phyloP scores from a whole-genome alignment of 2,888 invertebrate genomes.

The Drosophila mimica region DNA sequence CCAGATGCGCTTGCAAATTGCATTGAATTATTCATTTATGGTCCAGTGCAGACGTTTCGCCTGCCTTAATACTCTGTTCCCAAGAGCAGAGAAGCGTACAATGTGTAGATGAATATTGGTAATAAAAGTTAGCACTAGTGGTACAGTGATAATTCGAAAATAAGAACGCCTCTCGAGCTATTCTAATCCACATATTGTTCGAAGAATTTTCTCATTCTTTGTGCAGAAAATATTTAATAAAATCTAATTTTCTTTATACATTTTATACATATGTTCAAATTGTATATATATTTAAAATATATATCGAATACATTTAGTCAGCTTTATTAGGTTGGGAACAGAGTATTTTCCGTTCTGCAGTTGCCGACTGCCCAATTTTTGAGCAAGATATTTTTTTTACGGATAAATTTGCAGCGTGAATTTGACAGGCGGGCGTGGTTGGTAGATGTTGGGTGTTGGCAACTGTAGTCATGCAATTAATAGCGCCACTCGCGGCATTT shows the following conservation, averaged over 20 bases:
- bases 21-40: slow-evolving; percentile 67
- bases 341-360: slow-evolving; percentile 4
- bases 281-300: neutral
- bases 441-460: slow-evolving; percentile 8
- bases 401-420: slow-evolving; percentile 39
- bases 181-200: neutral
- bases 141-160: neutral
- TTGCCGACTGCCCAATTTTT: neutral
- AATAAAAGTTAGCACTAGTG: neutral
- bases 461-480: slow-evolving; percentile 33
- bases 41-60: slow-evolving; percentile 28
- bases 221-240: neutral
- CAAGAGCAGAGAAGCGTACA: too few relatives aligned
- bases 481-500: slow-evolving; percentile 36
- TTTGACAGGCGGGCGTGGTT: slow-evolving; percentile 28
- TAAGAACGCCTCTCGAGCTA: neutral
- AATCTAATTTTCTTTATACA: neutral
- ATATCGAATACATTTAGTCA: neutral
- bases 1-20: slow-evolving; percentile 52
- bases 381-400: neutral
- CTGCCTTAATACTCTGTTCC: neutral
- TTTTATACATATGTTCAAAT: neutral
- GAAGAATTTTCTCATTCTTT: neutral
- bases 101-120: neutral
- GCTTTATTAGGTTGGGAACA: neutral